Evolutionary conservation across 2,113 vertebrate genomes (phyloP), one percentile per base, ranked within the genome.

Genomic region (Lepisosteus oculatus): DNA sequence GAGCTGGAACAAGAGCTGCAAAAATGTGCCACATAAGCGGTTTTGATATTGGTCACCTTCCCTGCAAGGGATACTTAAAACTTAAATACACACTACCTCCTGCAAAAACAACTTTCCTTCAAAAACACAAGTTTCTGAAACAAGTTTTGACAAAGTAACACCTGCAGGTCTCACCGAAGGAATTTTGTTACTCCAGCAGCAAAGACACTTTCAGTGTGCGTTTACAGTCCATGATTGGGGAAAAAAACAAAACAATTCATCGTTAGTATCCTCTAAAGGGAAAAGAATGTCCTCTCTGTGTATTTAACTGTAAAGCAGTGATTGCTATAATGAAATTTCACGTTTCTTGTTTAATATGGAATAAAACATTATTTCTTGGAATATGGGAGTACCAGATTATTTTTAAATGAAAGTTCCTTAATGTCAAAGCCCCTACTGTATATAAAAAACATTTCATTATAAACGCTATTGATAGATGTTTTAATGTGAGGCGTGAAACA

Each of bases 21-120:
- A 68, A 2, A 63, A 78, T 74, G 56, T 78, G 85, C 86, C 81
- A 84, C 84, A 85, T 86, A 79, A 74, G 84, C 85, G 81, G 63
- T 83, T 83, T 72, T 59, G 9, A 59, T 59, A 12, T 68, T 5
- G 55, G 9, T 44, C 41, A 66, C 12, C n/a, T 29, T 55, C 7
- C 43, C 13, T 57, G 17, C 13, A 43, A 17, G 55, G 65, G 55
- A 8, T 59, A 43, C 0, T 14, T 12, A 68, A 43, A 72, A 6
- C 56, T 61, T n/a, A 61, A 62, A 59, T 43, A 70, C 55, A 29
- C 44, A 45, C 17, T 62, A 61, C 15, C 44, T 2, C 14, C n/a
- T 74, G 47, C 15, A 74, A 69, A 64, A 70, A 70, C 17, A 41
- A 42, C 54, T 54, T 12, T 41, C 6, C 17, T 63, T 45, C 3